Conservation (phyloP, 2,797 vertebrate species). For the Sylvia borin region DNA sequence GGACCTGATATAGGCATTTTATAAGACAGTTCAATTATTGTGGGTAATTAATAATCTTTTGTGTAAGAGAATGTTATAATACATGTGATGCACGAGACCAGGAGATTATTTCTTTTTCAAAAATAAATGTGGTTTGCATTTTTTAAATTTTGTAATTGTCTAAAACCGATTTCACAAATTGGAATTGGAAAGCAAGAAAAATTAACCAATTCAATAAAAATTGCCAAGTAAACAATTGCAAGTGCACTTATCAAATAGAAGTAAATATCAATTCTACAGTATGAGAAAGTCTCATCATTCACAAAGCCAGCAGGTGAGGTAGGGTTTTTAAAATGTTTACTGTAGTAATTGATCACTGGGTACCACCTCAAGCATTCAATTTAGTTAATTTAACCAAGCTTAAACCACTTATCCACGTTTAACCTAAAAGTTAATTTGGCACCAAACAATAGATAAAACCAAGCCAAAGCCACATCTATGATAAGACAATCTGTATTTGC, state of each 20-base stretch:
- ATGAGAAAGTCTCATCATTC: neutral
- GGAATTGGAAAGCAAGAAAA: neutral
- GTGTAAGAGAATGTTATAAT: neutral
- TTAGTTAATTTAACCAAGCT: conserved; percentile 24
- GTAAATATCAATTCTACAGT: neutral
- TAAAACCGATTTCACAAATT: neutral
- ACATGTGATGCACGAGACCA: neutral
- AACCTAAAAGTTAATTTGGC: conserved; percentile 38
- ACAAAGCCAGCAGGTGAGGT: neutral
- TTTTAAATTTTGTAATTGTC: neutral
- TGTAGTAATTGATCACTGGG: neutral
- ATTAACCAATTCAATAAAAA: neutral
- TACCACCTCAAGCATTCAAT: neutral
- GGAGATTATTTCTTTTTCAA: neutral
- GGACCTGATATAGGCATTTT: neutral
- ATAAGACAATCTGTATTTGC: conserved; percentile 56
- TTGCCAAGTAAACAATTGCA: neutral
- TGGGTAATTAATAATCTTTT: conserved; percentile 50
- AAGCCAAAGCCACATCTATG: conserved; percentile 36
- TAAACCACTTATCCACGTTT: conserved; percentile 6
- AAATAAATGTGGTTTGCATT: neutral
- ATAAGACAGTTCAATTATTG: conserved; percentile 15
- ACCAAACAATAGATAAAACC: conserved; percentile 28
- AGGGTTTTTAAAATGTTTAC: neutral
- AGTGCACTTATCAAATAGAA: neutral